Evolutionary conservation across 2,113 vertebrate genomes (phyloP), one percentile per base, ranked within the genome.

Genomic region (Indri indri): DNA sequence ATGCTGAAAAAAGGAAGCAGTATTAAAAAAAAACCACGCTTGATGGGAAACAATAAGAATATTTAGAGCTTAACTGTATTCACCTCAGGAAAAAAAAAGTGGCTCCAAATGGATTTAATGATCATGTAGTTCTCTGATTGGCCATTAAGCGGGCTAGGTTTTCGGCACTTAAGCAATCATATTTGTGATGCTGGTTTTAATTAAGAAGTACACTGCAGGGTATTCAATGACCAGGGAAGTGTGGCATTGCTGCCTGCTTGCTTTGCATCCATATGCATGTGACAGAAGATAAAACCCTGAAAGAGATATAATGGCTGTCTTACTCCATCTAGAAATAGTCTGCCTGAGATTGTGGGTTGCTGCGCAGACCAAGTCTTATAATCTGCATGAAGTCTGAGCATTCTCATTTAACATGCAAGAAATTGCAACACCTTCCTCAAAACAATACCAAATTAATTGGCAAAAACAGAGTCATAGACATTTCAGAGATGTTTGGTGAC

Each of bases 131-230:
- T 95, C 47, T 95, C 88, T 92, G 91, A 96, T 42, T 96, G 91
- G 77, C 54, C 86, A 84, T 96, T 97, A 97, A 88, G 68, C 30
- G 0, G 50, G 27, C 91, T 89, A 89, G 89, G 97, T 90, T 94
- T 94, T 57, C 82, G 91, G 74, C 80, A 95, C 42, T 97, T 93
- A 84, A 90, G 90, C 84, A 70, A 76, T 76, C 71, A 88, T 94
- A 71, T 94, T 92, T 88, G 88, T 71, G 94, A 94, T 74, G 81
- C 85, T 95, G 81, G 77, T 96, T 96, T 97, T 95, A 96, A 94
- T 95, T 97, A 93, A 96, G 95, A 91, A 89, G 68, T 93, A 85
- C 68, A 45, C 76, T 83, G 77, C 79, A 93, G 93, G 89, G 47
- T 96, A 96, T 18, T 90, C 96, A 92, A 40, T 94, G 96, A 80